Conservation (phyloP, 2,113 vertebrate species). For the Muntiacus muntjak region DNA sequence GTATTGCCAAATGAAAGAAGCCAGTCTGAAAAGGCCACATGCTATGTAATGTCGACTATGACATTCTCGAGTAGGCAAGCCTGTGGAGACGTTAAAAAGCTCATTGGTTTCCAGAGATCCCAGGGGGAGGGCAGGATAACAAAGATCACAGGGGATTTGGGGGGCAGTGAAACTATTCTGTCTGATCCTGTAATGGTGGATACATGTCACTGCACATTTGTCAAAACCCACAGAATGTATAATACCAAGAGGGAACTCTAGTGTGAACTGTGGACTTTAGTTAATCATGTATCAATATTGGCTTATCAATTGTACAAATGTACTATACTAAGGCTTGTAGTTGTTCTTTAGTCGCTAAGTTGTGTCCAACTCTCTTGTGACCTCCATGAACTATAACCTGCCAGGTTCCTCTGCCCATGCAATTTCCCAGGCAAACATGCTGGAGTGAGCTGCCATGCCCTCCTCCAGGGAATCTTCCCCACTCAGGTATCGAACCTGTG, state of each 20-base stretch:
- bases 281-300: background rate
- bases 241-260: background rate
- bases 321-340: background rate
- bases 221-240: background rate
- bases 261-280: background rate
- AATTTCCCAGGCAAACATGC: background rate
- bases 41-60: background rate
- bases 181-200: background rate
- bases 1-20: background rate
- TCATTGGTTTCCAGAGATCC: background rate
- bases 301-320: background rate
- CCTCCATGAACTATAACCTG: background rate
- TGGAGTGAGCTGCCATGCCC: background rate
- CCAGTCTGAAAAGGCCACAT: background rate
- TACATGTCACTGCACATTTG: background rate
- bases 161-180: background rate
- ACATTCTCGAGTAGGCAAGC: background rate
- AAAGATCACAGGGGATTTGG: background rate
- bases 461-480: background rate
- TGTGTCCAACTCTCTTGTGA: background rate
- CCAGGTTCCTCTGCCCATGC: background rate
- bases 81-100: background rate
- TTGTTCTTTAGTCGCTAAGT: background rate
- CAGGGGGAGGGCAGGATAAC: background rate
- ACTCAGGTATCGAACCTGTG: background rate